Evolutionary conservation across 2,888 invertebrate genomes (phyloP), one percentile per base, ranked within the genome.

Genomic region (Troides oblongomaculatus): DNA sequence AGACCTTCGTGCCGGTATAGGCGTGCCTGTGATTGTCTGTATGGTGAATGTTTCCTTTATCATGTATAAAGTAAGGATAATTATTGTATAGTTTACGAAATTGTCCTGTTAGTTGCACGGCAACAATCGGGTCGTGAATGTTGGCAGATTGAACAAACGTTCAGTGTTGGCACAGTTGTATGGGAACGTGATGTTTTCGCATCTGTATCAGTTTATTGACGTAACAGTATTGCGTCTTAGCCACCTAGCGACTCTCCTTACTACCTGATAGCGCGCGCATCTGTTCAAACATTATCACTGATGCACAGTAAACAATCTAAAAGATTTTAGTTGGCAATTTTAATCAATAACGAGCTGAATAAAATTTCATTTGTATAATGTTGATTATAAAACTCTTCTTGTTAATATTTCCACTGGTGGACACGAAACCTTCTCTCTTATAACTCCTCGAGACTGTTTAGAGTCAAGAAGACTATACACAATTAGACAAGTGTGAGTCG

Each of bases 181-280:
- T 60, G 25, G 39, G 53, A 36, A 60, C 61, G 65, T 62, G 43
- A 57, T 69, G 65, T 69, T 62, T 43, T 69, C n/a, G 17, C 46
- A 61, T 30, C 57, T 43, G 63, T 23, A 46, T 18, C 4, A 60
- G 21, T n/a, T 61, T 39, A 36, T 39, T 39, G 53, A 68, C 64
- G 58, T 64, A 39, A 68, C 39, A 50, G 36, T 62, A 67, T 36
- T 56, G n/a, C 39, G 62, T 56, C 62, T 53, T 8, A 14, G 6
- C 18, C 43, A 0, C 25, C 39, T 18, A n/a, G 62, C 62, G 10
- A 39, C 67, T 58, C 25, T 6, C 43, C 43, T 12, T 62, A 23
- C 21, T n/a, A n/a, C 50, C 12, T 43, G 36, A 62, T 53, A 53
- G 36, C 25, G 46, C 18, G 36, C 25, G 46, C 18, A 18, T 61